Conservation (phyloP, 92 coral and sea anemone species). For the Epizoanthus stellaris region DNA sequence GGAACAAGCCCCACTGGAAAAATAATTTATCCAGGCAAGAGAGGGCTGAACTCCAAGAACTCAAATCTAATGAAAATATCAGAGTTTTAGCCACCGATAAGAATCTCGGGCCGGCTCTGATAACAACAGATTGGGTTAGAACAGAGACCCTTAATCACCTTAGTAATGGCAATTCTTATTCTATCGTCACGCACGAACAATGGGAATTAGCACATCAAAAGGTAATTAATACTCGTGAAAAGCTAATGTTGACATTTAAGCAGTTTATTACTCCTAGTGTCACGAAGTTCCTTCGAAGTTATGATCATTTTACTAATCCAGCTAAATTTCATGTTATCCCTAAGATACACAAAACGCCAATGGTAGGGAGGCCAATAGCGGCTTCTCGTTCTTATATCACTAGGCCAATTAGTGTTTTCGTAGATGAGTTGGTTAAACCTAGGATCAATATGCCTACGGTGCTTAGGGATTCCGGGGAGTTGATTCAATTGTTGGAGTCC, state of each 20-base stretch:
- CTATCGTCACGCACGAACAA: no score
- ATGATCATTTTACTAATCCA: no score
- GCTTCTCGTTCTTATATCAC: background rate
- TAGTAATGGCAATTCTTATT: no score
- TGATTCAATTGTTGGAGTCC: slow-evolving; percentile 24
- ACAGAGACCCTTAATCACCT: no score
- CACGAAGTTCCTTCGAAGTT: no score
- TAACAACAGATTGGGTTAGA: background rate
- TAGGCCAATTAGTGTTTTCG: background rate
- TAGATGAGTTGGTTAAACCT: slow-evolving; percentile 7
- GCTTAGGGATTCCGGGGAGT: slow-evolving; percentile 20
- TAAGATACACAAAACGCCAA: background rate
- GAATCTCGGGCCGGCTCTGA: slow-evolving; percentile 12
- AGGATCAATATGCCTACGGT: slow-evolving; percentile 6
- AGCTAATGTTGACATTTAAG: background rate
- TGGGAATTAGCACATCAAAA: slow-evolving; percentile 1
- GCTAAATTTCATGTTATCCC: no score
- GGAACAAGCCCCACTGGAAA: slow-evolving; percentile 8
- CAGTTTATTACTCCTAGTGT: slow-evolving; percentile 5
- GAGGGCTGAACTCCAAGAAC: slow-evolving; percentile 11
- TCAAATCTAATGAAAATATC: background rate
- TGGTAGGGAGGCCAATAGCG: slow-evolving; percentile 19
- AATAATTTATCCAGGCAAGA: slow-evolving; percentile 6
- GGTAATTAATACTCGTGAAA: slow-evolving; percentile 5
- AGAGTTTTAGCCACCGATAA: background rate